A percentile compares a stretch with the other conserved stretches of the same genome.
phyloP scores from a whole-genome alignment of 2,888 invertebrate species.

The Alloscopus bannaensis region DNA sequence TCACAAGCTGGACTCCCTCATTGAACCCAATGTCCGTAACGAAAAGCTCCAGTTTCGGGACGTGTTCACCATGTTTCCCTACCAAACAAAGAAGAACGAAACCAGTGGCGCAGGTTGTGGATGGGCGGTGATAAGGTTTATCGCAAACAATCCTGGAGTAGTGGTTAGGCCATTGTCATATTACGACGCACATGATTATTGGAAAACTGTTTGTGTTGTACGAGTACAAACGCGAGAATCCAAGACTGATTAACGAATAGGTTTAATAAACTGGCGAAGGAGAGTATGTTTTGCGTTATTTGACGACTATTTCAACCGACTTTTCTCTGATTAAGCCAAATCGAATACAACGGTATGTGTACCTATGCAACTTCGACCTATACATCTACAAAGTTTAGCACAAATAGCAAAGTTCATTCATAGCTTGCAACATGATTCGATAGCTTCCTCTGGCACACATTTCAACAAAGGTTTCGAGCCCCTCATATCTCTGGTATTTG shows the following conservation, averaged over 20 bases:
- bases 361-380: too few species aligned
- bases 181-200: slow-evolving; percentile 65
- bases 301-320: too few species aligned
- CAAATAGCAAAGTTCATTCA: too few species aligned
- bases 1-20: slow-evolving; percentile 2
- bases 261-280: too few species aligned
- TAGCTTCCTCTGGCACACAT: too few species aligned
- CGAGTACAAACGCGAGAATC: slow-evolving; percentile 37
- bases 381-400: too few species aligned
- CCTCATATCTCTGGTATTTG: too few species aligned
- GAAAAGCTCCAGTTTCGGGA: slow-evolving; percentile 58
- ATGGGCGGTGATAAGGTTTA: slow-evolving; percentile 64
- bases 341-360: too few species aligned
- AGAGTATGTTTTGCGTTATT: too few species aligned
- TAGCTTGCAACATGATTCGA: too few species aligned
- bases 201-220: slow-evolving; percentile 67
- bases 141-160: slow-evolving; percentile 65
- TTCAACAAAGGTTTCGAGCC: too few species aligned
- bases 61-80: slow-evolving; percentile 62
- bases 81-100: slow-evolving; percentile 39
- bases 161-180: slow-evolving; percentile 68
- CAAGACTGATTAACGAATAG: slow-evolving; percentile 37
- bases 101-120: slow-evolving; percentile 63
- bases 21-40: slow-evolving; percentile 36
- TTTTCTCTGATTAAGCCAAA: too few species aligned